Conservation (phyloP, 2,113 vertebrate genomes). For the Tetraodon nigroviridis region DNA sequence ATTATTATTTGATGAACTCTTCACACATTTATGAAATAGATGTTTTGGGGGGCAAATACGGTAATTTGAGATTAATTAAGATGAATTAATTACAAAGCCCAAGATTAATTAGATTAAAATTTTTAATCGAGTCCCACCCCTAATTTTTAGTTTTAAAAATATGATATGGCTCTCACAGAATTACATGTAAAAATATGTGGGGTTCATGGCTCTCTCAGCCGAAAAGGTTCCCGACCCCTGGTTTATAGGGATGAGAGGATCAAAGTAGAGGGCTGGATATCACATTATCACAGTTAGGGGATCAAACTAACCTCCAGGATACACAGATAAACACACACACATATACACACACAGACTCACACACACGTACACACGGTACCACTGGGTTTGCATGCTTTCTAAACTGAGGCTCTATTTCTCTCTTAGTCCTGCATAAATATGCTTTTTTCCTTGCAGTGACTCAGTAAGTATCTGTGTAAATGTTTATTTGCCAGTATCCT, state of each 20-base stretch:
- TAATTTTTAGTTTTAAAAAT: too few relatives aligned
- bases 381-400: slow-evolving; percentile 37
- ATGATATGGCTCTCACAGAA: too few relatives aligned
- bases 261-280: slow-evolving; percentile 56
- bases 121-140: too few relatives aligned
- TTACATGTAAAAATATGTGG: too few relatives aligned
- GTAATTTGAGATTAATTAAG: too few relatives aligned
- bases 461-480: slow-evolving; percentile 1
- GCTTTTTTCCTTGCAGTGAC: neutral
- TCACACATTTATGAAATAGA: too few relatives aligned
- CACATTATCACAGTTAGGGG: slow-evolving; percentile 58
- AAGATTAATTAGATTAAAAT: too few relatives aligned
- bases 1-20: too few relatives aligned
- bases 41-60: too few relatives aligned
- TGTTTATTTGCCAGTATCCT: neutral
- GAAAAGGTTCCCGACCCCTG: too few relatives aligned
- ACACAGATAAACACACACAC: slow-evolving; percentile 6
- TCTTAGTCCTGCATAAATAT: slow-evolving; percentile 18
- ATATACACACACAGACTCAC: slow-evolving; percentile 12
- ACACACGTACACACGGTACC: neutral
- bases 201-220: too few relatives aligned
- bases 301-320: slow-evolving; percentile 59
- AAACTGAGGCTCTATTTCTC: slow-evolving; percentile 17
- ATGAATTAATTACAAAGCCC: too few relatives aligned
- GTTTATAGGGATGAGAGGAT: slow-evolving; percentile 58